These are phyloP conservation scores for Agrochola macilenta DNA, from an alignment of 2,888 invertebrate species.

Conservation along the genomic window DNA sequence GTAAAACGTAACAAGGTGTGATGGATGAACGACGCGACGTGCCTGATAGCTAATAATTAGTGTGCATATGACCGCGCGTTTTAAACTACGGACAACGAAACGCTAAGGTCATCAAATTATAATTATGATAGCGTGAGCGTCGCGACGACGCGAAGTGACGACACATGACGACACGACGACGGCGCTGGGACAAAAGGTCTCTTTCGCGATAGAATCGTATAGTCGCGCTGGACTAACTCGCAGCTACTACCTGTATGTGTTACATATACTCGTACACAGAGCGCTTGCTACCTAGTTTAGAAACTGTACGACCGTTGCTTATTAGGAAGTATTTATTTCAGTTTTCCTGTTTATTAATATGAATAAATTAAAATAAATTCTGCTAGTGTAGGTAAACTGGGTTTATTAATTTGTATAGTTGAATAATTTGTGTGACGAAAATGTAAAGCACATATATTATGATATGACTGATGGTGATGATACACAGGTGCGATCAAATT, in stretches of 20 bases:
- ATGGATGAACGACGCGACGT: slow-evolving; percentile 34
- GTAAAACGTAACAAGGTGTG: not conserved
- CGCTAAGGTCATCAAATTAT: slow-evolving; percentile 49
- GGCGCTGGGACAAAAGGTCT: not conserved
- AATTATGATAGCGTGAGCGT: slow-evolving; percentile 48
- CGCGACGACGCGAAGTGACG: not conserved
- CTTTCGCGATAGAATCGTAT: not conserved
- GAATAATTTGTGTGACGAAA: slow-evolving; percentile 35
- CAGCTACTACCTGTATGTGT: not conserved
- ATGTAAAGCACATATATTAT: slow-evolving; percentile 19
- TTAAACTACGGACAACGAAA: slow-evolving; percentile 31
- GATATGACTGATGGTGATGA: slow-evolving; percentile 5
- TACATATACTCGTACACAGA: not conserved
- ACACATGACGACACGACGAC: not conserved
- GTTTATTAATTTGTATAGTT: not conserved
- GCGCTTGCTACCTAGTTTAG: too few relatives aligned
- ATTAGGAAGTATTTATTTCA: not conserved
- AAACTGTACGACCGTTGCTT: not conserved
- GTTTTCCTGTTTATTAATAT: not conserved
- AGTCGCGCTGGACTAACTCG: not conserved
- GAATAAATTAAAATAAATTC: not conserved
- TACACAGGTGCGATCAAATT: slow-evolving; percentile 9
- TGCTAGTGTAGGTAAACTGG: not conserved
- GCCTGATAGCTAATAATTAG: slow-evolving; percentile 48
- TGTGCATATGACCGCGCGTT: too few relatives aligned